Base-by-base conservation (phyloP, 35 echinoderm and acorn worm genomes). In the Lytechinus pictus region DNA sequence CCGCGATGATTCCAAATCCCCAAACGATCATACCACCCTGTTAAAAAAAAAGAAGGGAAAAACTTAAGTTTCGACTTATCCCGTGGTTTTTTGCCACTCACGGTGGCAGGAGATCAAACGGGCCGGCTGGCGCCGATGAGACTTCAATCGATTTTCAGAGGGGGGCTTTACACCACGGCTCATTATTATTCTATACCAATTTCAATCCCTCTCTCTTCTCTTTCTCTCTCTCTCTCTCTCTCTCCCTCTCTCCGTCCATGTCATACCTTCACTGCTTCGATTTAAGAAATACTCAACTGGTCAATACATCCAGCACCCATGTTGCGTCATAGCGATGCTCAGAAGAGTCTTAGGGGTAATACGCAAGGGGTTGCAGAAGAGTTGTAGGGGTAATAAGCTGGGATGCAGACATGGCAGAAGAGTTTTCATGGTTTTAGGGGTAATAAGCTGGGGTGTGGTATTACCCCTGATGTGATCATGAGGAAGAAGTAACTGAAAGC, bases 51-150 rank as follows among this genome's bases (percentile, higher is more conserved):
- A 89, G 87, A 89, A 89, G 61, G 87, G 24, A 90, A 54, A 90
- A 90, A 44, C 33, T 12, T 52, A 29, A 90, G 88, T 90, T 10
- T 27, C 88, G 28, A 90, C 88, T 90, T 90, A 90, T 44, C 27
- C 13, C 29, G 27, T 44, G 88, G 52, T 90, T 90, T 90, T 28
- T 52, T 52, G 88, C 7, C 88, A 33, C 88, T 29, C 88, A 90
- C 28, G 88, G 88, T 90, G 88, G 88, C 9, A 29, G 11, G 66
- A 90, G 29, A 90, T 90, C 88, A 90, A 90, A 90, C 88, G 88
- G n/a, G 10, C 88, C 88, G 88, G 29, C 27, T 52, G 88, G 88
- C 88, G 88, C 88, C 88, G 29, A 19, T 12, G 28, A 52, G 88
- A 10, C 27, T 90, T 21, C 10, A 54, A 90, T 90, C 88, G 88